Percentiles rank a stretch among this genome's conserved stretches.
Evolutionary conservation across 2,888 invertebrate genomes (phyloP).

Genomic region (Polydrusus tereticollis): DNA sequence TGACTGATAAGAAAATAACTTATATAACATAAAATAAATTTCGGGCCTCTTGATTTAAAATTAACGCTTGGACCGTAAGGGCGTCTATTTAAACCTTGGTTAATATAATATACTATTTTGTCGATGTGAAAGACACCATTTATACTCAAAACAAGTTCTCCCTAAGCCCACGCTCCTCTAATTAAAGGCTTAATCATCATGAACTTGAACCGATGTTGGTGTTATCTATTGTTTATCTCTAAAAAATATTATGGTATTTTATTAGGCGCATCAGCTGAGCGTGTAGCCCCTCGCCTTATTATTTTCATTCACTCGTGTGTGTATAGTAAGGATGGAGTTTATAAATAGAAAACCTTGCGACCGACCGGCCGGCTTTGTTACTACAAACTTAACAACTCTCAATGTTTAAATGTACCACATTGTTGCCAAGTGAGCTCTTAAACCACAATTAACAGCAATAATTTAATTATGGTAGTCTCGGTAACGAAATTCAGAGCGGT

Average conservation of each 20-base stretch:
- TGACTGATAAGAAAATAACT: too few relatives aligned
- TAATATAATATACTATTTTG: too few relatives aligned
- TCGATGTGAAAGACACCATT: too few relatives aligned
- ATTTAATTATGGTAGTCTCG: too few relatives aligned
- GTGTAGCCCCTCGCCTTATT: slow-evolving; percentile 37
- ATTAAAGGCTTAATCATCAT: slow-evolving; percentile 11
- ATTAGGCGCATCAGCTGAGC: slow-evolving; percentile 43
- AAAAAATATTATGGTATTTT: slow-evolving; percentile 34
- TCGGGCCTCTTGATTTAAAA: too few relatives aligned
- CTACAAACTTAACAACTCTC: background rate
- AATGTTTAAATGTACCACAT: slow-evolving; percentile 11
- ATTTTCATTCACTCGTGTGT: slow-evolving; percentile 40
- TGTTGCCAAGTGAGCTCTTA: background rate
- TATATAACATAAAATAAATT: too few relatives aligned
- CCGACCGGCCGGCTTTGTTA: slow-evolving; percentile 28
- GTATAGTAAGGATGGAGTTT: slow-evolving; percentile 7
- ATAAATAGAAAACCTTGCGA: slow-evolving; percentile 45
- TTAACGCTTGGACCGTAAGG: too few relatives aligned
- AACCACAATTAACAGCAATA: background rate
- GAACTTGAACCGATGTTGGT: slow-evolving; percentile 32
- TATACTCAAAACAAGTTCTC: background rate
- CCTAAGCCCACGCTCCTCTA: background rate
- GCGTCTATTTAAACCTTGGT: too few relatives aligned
- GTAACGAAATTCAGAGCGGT: too few relatives aligned
- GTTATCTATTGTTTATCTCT: slow-evolving; percentile 32